Base-by-base conservation (phyloP, 2,888 invertebrate genomes). In the Hylaea fasciaria region DNA sequence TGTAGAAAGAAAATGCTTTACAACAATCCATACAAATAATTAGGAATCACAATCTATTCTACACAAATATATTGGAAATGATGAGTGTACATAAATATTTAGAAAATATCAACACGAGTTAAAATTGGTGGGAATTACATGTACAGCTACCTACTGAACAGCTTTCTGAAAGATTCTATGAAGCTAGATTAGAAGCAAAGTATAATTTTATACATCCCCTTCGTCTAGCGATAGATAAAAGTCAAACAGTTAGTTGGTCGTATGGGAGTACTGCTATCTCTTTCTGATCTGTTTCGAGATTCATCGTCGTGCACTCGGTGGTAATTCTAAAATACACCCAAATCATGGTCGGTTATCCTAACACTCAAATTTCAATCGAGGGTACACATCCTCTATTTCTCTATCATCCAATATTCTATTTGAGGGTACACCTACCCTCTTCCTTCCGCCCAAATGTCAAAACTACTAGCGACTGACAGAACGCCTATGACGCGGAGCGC, bases 161-260 rank as follows among this genome's bases (percentile, higher is more conserved):
- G 46, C 43, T 53, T 64, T 49, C 57, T 35, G 14, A 65, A 50
- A 53, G 39, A 54, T 56, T 47, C 52, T 66, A 62, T 32, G n/a
- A 65, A 59, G 57, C 67, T 69, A 60, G 41, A 66, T 52, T 66
- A 66, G 56, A 66, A 61, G 62, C 62, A 66, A 64, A 64, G 52
- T 58, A 64, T 56, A 28, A 29, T 58, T 57, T 29, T 22, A 43
- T 16, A 52, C 39, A 56, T 14, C 11, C 58, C 56, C 10, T 32
- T 9, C 32, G 10, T 32, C 7, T 32, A 32, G 9, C 7, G 32
- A 29, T 62, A 35, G 16, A 29, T 22, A 46, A 29, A 16, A 16
- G 16, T 32, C 10, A 17, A 46, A 46, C n/a, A 46, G 44, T 47
- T 32, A 32, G 46, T 22, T 39, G 49, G 22, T 16, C n/a, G 17